Evolutionary conservation across 2,113 vertebrate genomes (phyloP).

Genomic region (Varanus salvator): DNA sequence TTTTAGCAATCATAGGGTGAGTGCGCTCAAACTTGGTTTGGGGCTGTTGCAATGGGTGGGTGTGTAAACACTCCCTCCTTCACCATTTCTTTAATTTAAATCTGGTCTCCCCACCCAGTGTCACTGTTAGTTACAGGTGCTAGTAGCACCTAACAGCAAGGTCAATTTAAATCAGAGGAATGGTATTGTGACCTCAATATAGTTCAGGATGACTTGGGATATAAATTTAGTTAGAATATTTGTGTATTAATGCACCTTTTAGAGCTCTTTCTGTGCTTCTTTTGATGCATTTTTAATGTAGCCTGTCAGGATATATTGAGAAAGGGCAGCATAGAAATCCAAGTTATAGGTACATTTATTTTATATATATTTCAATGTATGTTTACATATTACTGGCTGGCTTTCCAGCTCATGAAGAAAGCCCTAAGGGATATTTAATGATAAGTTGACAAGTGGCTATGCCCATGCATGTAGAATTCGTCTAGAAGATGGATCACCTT

Average conservation of each 20-base stretch:
- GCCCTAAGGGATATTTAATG: conserved; percentile 37
- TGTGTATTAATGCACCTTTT: neutral
- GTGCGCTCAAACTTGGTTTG: neutral
- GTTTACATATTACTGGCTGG: conserved; percentile 23
- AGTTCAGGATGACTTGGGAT: neutral
- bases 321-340: neutral
- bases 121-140: neutral
- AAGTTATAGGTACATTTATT: neutral
- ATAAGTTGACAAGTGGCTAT: conserved; percentile 37
- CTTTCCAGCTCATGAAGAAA: fast-evolving
- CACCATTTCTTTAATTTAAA: neutral
- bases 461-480: conserved; percentile 24
- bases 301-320: neutral
- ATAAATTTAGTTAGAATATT: neutral
- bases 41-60: neutral
- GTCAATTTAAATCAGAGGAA: neutral
- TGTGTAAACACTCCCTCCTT: neutral
- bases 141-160: neutral
- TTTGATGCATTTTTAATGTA: neutral
- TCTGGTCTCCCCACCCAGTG: neutral
- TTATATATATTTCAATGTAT: neutral
- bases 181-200: neutral
- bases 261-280: neutral
- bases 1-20: neutral
- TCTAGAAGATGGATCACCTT: conserved; percentile 36